These are phyloP conservation scores for Heteractis magnifica DNA, from an alignment of 92 coral and sea anemone species.

Conservation along the genomic window DNA sequence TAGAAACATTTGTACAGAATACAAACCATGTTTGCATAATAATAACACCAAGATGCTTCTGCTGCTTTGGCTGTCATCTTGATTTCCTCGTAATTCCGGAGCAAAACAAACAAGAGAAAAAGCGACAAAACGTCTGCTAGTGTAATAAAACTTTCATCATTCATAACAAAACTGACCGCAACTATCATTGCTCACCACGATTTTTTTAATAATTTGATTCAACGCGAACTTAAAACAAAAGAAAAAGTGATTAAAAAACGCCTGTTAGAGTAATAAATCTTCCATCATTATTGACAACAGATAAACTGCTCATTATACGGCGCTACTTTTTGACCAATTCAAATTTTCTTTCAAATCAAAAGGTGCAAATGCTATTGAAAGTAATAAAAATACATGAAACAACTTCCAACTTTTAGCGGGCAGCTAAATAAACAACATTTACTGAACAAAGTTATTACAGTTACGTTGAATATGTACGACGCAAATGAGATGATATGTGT, in stretches of 20 bases:
- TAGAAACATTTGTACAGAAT: neutral
- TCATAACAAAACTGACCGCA: neutral
- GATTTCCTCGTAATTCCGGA: constrained; percentile 5
- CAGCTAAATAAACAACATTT: neutral
- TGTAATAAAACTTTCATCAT: neutral
- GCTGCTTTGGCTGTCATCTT: neutral
- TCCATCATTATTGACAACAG: too few relatives aligned
- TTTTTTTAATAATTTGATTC: too few relatives aligned
- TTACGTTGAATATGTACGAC: neutral
- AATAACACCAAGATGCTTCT: neutral
- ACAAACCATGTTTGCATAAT: neutral
- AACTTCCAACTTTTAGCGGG: neutral
- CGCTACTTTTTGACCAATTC: neutral
- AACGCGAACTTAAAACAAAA: too few relatives aligned
- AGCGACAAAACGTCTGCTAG: neutral
- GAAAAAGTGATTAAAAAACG: too few relatives aligned
- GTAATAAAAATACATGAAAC: neutral
- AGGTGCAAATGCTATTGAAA: neutral
- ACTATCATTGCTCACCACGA: neutral
- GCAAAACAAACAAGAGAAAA: neutral
- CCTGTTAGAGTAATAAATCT: too few relatives aligned
- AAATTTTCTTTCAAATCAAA: neutral
- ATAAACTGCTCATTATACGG: neutral
- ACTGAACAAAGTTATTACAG: neutral
- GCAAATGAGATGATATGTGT: neutral